Evolutionary conservation across 2,113 vertebrate genomes (phyloP).

Genomic region (Hydrolagus affinis): DNA sequence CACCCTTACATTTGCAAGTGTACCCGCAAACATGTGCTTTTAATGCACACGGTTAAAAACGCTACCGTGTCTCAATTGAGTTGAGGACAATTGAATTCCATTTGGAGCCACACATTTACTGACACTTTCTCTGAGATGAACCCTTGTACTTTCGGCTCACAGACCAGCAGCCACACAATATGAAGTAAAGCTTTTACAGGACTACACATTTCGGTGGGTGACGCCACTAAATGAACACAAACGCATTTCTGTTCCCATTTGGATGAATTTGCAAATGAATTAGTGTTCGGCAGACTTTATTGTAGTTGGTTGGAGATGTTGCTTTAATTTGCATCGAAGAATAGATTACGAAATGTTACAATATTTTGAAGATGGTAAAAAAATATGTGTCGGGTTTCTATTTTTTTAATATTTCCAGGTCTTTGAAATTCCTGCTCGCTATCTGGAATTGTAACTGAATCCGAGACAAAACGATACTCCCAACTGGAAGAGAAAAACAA

Average conservation of each 20-base stretch:
- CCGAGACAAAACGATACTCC: not conserved
- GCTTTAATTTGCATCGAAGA: not conserved
- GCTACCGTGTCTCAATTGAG: not conserved
- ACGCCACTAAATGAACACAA: not conserved
- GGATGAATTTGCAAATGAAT: too few species aligned
- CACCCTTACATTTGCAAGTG: too few species aligned
- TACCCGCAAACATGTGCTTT: not conserved
- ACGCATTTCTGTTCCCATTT: too few species aligned
- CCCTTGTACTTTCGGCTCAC: not conserved
- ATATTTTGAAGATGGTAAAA: not conserved
- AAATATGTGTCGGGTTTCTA: not conserved
- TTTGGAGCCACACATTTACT: not conserved
- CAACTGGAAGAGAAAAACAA: not conserved
- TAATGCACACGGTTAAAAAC: not conserved
- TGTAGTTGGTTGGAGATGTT: not conserved
- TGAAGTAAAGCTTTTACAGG: not conserved
- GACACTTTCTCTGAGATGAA: not conserved
- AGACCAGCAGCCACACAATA: not conserved
- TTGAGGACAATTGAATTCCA: too few species aligned
- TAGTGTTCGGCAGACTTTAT: not conserved
- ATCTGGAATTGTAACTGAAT: not conserved
- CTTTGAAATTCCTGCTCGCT: not conserved
- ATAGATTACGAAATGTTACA: too few species aligned
- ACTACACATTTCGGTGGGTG: not conserved
- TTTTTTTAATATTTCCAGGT: not conserved